Evolutionary conservation across 1,140 invertebrate species (phyloP), one percentile per base, ranked within the genome.

Genomic region (Pseudomyrmex gracilis): DNA sequence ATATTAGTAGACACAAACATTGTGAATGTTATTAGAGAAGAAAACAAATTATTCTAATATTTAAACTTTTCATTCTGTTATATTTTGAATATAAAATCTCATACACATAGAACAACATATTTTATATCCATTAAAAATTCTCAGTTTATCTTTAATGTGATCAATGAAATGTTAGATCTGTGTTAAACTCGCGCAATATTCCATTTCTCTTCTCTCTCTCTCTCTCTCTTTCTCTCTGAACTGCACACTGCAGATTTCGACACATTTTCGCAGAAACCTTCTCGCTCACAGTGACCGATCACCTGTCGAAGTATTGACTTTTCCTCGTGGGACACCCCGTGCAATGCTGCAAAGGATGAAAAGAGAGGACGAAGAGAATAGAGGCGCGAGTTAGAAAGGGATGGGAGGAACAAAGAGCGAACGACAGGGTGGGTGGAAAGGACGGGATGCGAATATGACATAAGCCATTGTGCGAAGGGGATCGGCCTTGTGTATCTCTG

Each of bases 381-480:
- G 7, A 22, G 63, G 20, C 2, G n/a, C 10, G 57, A 51, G 55
- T 17, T 5, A 60, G 13, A 61, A 22, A 63, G 17, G 7, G 22
- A 61, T 34, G 34, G 5, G 45, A 51, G 12, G 51, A n/a, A 13
- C 15, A 67, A 51, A 20, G 17, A n/a, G 80, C n/a, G 22, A 43
- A 5, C 57, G 34, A 68, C 17, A 60, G 3, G 34, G 63, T 51
- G 45, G 2, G 8, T 1, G n/a, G 15, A 9, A 22, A 8, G 17
- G 9, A 57, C 12, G 43, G 49, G 66, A 66, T 51, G 24, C 34
- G 83, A 86, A 83, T 88, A 89, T 89, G 86, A 88, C 86, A 87
- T 85, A 85, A 87, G 78, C 83, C 64, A 89, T 89, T 89, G 87
- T 86, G 57, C 61, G 51, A 13, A 64, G 58, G 73, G 66, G 61